phyloP scores from a whole-genome alignment of 2,888 invertebrate species.

The Hypolimnas misippus region DNA sequence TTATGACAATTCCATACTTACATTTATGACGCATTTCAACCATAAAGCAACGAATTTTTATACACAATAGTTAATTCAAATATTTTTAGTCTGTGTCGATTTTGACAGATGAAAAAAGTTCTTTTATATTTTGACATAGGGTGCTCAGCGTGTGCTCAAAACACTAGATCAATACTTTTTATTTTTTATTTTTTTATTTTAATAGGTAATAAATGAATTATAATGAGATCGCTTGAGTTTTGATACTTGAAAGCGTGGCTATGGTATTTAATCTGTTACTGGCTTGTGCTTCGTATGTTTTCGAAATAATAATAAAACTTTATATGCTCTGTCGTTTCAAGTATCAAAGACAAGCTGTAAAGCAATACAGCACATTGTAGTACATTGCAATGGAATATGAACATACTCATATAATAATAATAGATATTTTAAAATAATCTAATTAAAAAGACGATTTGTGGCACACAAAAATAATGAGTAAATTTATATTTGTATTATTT shows the following conservation, averaged over 20 bases:
- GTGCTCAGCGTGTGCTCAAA: conserved; percentile 43
- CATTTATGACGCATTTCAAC: neutral
- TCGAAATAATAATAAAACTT: too few species aligned
- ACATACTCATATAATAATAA: neutral
- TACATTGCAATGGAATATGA: neutral
- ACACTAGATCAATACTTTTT: conserved; percentile 31
- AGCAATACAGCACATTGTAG: neutral
- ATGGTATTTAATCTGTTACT: too few species aligned
- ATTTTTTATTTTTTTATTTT: conserved; percentile 33
- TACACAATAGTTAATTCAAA: conserved; percentile 1
- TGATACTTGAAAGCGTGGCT: conserved; percentile 24
- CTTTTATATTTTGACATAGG: conserved; percentile 31
- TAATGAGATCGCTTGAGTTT: conserved; percentile 10
- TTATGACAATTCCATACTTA: neutral
- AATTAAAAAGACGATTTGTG: too few species aligned
- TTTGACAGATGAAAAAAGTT: neutral
- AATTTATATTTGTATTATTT: too few species aligned
- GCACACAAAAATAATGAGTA: too few species aligned
- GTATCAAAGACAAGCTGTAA: conserved; percentile 6
- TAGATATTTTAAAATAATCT: too few species aligned
- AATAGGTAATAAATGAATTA: conserved; percentile 6
- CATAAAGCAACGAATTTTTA: neutral
- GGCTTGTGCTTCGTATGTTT: conserved; percentile 4
- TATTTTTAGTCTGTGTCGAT: neutral
- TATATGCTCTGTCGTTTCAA: too few species aligned